Conservation (phyloP, 2,797 vertebrate species). For the Stomatorhinus walkeri region DNA sequence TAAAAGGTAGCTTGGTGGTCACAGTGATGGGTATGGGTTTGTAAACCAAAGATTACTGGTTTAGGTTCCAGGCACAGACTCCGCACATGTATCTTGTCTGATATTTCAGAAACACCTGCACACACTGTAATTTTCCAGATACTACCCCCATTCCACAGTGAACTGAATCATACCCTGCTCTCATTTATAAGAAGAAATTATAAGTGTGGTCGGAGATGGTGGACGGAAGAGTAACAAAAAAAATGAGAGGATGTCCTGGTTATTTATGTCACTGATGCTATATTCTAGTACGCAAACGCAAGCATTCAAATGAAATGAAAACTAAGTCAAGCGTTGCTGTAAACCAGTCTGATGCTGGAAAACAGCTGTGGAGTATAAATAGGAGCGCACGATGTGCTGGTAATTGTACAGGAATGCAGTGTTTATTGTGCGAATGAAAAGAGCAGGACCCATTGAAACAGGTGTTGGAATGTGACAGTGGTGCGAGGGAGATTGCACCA, state of each 20-base stretch:
- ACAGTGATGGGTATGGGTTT: not conserved
- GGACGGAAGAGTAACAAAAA: not conserved
- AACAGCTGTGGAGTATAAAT: constrained; percentile 47
- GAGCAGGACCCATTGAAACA: constrained; percentile 39
- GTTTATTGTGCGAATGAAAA: constrained; percentile 48
- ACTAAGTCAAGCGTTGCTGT: constrained; percentile 29
- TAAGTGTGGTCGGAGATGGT: not conserved
- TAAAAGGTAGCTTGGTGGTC: not conserved
- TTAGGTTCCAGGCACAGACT: not conserved
- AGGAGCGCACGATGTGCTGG: constrained; percentile 32
- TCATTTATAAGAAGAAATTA: not conserved
- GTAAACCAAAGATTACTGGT: not conserved
- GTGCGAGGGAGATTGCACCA: constrained; percentile 15
- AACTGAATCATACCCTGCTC: not conserved
- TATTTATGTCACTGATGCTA: not conserved
- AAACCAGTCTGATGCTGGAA: constrained; percentile 37
- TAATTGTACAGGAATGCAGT: constrained; percentile 44
- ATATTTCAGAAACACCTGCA: not conserved
- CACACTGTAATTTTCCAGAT: not conserved
- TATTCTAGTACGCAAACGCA: constrained; percentile 4
- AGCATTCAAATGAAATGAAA: constrained; percentile 24
- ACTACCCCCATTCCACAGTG: not conserved
- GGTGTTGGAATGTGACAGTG: constrained; percentile 42
- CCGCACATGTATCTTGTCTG: not conserved
- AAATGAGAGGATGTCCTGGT: not conserved